Percentiles rank a stretch among this genome's conserved stretches.
Conservation (phyloP, 2,113 vertebrate species). For the Zosterops pallidus region DNA sequence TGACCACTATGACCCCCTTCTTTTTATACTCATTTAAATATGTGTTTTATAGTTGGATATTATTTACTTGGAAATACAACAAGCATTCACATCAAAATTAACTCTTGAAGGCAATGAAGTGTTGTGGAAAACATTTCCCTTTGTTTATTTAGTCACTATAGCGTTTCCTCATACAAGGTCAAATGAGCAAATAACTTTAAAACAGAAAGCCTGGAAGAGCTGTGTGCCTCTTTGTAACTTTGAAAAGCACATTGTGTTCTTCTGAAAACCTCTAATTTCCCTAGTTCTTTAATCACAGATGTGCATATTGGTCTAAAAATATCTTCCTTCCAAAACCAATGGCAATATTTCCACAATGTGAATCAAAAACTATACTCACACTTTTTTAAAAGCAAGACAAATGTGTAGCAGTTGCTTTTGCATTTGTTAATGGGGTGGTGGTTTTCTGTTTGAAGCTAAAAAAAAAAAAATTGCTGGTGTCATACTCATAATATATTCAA, state of each 20-base stretch:
- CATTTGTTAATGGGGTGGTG: neutral
- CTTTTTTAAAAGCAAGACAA: neutral
- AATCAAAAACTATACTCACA: neutral
- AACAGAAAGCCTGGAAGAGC: neutral
- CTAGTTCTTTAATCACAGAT: neutral
- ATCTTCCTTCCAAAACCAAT: neutral
- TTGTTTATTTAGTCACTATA: neutral
- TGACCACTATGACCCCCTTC: accelerated
- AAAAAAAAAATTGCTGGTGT: neutral
- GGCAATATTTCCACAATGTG: neutral
- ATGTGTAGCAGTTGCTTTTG: neutral
- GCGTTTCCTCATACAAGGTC: neutral
- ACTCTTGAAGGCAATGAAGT: neutral
- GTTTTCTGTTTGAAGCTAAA: neutral
- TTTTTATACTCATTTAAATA: neutral
- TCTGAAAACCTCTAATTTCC: neutral
- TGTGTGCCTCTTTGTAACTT: neutral
- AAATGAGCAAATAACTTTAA: neutral
- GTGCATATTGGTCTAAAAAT: neutral
- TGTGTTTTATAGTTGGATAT: neutral
- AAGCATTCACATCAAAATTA: neutral
- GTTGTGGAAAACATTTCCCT: neutral
- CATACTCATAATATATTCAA: neutral
- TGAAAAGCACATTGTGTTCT: neutral
- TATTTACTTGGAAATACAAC: neutral